A percentile compares a stretch with the other conserved stretches of the same genome.
Evolutionary conservation across 2,113 vertebrate species (phyloP).

Genomic region (Hippolais icterina): DNA sequence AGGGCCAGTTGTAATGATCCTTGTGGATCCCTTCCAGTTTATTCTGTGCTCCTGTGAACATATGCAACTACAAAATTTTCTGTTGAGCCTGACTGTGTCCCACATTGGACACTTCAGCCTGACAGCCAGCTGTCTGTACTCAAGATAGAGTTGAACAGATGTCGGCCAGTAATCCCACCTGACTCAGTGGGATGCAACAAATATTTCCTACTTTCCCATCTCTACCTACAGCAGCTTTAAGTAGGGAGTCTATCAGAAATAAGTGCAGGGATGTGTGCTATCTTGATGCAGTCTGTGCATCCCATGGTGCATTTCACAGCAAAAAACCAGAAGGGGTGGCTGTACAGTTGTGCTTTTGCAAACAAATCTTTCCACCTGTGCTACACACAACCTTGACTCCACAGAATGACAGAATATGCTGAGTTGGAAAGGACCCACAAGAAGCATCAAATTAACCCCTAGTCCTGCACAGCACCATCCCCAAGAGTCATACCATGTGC

Average conservation of each 20-base stretch:
- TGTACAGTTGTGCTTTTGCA: background rate
- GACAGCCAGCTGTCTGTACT: background rate
- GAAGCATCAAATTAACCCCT: background rate
- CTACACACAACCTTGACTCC: background rate
- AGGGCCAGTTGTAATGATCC: background rate
- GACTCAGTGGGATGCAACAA: background rate
- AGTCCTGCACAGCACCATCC: background rate
- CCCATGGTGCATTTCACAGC: accelerated
- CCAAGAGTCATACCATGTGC: background rate
- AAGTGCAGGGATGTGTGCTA: background rate
- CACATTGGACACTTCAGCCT: background rate
- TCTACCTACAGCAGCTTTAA: background rate
- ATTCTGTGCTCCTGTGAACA: background rate
- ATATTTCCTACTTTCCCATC: background rate
- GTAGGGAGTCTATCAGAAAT: background rate
- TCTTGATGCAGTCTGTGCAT: background rate
- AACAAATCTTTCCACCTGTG: background rate
- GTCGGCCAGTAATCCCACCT: background rate
- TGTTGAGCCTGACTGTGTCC: background rate
- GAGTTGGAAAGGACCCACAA: background rate
- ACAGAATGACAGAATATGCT: background rate
- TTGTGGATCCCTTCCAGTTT: background rate
- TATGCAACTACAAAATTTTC: background rate
- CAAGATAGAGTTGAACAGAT: background rate
- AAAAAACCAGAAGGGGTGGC: background rate